Base-by-base conservation (phyloP, 2,113 vertebrate genomes). In the Ploceus nigricollis region DNA sequence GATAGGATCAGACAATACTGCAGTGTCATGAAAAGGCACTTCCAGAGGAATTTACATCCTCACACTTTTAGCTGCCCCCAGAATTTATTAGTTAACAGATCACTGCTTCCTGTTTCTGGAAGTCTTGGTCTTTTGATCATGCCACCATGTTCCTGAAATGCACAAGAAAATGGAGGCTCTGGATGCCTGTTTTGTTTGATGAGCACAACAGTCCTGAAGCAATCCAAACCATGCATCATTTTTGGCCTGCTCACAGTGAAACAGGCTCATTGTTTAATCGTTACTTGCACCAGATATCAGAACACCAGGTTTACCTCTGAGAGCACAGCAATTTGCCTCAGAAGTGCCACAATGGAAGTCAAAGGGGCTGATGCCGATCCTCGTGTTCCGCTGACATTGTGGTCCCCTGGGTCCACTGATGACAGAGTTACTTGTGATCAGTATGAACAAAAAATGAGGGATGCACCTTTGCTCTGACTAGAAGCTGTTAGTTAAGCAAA, bases 71-170 rank as follows among this genome's bases (percentile, higher is more conserved):
- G 57, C 51, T 89, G n/a, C 18, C 3, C 7, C 11, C 28, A 81
- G 60, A 78, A 79, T 85, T 78, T 87, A 58, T 87, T 86, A 90
- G 42, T 66, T 91, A 90, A 80, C 47, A 93, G 54, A 82, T 58
- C 47, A 50, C 77, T 45, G 42, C 31, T 96, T 95, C 56, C 54
- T 94, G n/a, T 45, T 96, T 93, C 61, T 82, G 68, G 35, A 77
- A 85, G 22, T 50, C 51, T 92, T 10, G 5, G 15, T 81, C 39
- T 80, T 94, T 93, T 96, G 84, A 89, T 70, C 54, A 66, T 40
- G 31, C 39, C 73, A 65, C 53, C 65, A 15, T 70, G n/a, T 77
- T 94, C 70, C 57, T 80, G 66, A 93, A 94, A 87, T 31, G 45
- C 0, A 0, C 72, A 86, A 56, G 79, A 78, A 82, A 86, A 71